Percentiles rank a stretch among this genome's conserved stretches.
Conservation (phyloP, 2,113 vertebrate species). For the human (Homo sapiens) region DNA sequence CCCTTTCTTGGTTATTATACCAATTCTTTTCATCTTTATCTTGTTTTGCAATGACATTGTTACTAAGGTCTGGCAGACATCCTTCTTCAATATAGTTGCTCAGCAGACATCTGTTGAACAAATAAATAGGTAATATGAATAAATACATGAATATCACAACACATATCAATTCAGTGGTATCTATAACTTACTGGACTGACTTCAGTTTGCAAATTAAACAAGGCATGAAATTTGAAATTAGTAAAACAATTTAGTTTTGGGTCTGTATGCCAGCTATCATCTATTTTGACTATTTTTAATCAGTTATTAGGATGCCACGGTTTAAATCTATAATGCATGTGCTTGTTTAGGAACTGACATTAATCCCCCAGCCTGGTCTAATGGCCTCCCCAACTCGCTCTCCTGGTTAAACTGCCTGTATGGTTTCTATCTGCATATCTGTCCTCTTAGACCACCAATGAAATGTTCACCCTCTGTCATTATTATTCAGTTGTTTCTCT, state of each 20-base stretch:
- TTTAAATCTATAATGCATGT: not conserved
- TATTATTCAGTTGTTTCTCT: not conserved
- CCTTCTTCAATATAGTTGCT: not conserved
- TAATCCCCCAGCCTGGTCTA: not conserved
- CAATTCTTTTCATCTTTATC: not conserved
- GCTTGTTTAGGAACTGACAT: not conserved
- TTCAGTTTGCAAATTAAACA: constrained; percentile 37
- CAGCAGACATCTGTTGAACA: not conserved
- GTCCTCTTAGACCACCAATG: not conserved
- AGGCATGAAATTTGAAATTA: constrained; percentile 17
- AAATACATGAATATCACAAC: not conserved
- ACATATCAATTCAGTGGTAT: not conserved
- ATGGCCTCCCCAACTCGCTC: not conserved
- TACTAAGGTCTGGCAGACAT: not conserved
- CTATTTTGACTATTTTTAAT: not conserved
- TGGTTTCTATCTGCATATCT: not conserved
- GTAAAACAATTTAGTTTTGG: not conserved
- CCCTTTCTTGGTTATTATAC: not conserved
- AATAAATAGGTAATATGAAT: not conserved
- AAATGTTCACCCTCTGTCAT: not conserved
- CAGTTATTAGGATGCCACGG: not conserved
- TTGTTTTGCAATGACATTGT: not conserved
- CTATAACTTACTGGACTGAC: constrained; percentile 24
- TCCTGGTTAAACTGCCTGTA: not conserved
- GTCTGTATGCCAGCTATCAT: not conserved